A percentile compares a stretch with the other conserved stretches of the same genome.
phyloP scores from a whole-genome alignment of 2,113 vertebrate genomes.

The Trogon surrucura region DNA sequence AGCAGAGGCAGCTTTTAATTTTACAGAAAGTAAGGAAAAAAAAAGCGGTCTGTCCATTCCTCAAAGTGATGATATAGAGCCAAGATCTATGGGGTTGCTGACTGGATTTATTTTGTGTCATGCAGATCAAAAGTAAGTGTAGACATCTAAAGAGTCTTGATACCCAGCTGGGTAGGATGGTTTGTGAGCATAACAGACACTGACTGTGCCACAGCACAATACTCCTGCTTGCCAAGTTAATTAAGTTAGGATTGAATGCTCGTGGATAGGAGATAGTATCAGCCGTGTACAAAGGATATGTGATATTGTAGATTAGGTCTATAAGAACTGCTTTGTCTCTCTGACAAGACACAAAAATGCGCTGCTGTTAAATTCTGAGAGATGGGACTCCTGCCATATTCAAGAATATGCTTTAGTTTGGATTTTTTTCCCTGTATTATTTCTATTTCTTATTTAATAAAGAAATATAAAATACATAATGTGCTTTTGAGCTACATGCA shows the following conservation, averaged over 20 bases:
- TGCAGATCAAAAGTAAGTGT: conserved; percentile 55
- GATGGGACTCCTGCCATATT: conserved; percentile 14
- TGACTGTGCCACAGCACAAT: conserved; percentile 13
- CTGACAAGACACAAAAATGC: conserved; percentile 51
- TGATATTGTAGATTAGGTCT: conserved; percentile 43
- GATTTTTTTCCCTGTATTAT: neutral
- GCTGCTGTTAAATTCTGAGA: neutral
- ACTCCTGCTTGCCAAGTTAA: conserved; percentile 63
- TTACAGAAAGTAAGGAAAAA: neutral
- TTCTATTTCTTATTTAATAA: conserved; percentile 54
- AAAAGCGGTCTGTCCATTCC: neutral
- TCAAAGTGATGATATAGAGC: conserved; percentile 6
- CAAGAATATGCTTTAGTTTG: neutral
- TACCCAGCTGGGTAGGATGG: conserved; percentile 52
- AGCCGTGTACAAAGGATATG: conserved; percentile 28
- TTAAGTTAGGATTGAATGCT: conserved; percentile 70
- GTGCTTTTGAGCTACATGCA: neutral
- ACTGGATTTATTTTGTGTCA: conserved; percentile 36
- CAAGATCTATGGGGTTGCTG: conserved; percentile 19
- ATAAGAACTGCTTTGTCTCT: conserved; percentile 25
- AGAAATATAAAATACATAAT: neutral
- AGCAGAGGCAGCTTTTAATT: neutral
- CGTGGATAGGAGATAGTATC: conserved; percentile 40
- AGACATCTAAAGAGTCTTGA: conserved; percentile 36
- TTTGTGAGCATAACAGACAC: conserved; percentile 32